These are phyloP conservation scores for Malthinus seriepunctatus DNA, from an alignment of 2,888 invertebrate genomes.

Conservation along the genomic window DNA sequence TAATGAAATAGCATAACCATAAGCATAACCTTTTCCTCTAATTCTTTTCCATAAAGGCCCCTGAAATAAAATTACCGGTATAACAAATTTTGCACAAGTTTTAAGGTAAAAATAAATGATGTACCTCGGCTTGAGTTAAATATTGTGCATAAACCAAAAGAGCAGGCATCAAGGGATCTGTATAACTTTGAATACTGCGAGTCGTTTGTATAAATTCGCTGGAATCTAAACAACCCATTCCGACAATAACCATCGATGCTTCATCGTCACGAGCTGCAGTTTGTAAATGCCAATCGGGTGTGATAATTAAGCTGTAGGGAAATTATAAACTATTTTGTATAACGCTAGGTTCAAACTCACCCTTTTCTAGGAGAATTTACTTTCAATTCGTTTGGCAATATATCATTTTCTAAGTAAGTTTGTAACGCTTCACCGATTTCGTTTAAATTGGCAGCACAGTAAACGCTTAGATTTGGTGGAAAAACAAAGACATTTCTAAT, in stretches of 20 bases:
- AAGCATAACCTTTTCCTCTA: conserved; percentile 84
- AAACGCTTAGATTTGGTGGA: conserved; percentile 67
- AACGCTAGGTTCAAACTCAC: conserved; percentile 2
- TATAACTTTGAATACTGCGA: conserved; percentile 67
- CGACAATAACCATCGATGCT: conserved; percentile 68
- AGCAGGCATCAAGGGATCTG: conserved; percentile 69
- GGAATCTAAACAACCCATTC: conserved; percentile 82
- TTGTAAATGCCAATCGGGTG: conserved; percentile 54
- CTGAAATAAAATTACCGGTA: conserved; percentile 50
- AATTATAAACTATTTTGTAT: neutral
- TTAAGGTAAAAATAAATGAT: too few species aligned
- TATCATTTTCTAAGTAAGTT: conserved; percentile 53
- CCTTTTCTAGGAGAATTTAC: conserved; percentile 14
- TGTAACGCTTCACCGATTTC: conserved; percentile 37
- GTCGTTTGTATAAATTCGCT: conserved; percentile 71
- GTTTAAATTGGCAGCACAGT: conserved; percentile 73
- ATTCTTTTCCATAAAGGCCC: conserved; percentile 90
- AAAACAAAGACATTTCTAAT: conserved; percentile 64
- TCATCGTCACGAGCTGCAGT: conserved; percentile 47
- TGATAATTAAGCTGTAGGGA: conserved; percentile 43
- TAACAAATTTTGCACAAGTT: too few species aligned
- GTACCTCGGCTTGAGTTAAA: conserved; percentile 80
- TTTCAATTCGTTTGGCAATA: conserved; percentile 37
- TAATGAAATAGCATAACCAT: conserved; percentile 71
- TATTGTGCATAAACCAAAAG: conserved; percentile 82